These are phyloP conservation scores for Callionymus lyra DNA, from an alignment of 2,113 vertebrate genomes.

Conservation along the genomic window DNA sequence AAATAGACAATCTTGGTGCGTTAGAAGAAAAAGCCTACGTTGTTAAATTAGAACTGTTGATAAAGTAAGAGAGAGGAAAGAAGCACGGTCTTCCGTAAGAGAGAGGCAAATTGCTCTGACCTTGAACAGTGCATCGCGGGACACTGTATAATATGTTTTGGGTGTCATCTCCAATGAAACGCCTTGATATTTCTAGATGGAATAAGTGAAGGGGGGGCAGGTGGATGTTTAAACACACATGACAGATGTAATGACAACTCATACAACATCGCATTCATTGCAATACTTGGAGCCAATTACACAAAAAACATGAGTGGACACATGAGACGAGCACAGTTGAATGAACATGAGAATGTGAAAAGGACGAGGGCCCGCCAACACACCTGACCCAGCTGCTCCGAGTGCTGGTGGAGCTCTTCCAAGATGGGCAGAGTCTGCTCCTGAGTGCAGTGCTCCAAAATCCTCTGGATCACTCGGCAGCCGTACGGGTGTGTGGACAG, in stretches of 20 bases:
- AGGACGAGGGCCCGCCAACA: conserved; percentile 7
- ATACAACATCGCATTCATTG: conserved; percentile 43
- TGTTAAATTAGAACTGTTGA: conserved; percentile 36
- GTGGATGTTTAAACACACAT: conserved; percentile 60
- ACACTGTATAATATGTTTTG: conserved; percentile 76
- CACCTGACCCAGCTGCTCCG: conserved; percentile 93
- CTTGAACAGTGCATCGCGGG: conserved; percentile 75
- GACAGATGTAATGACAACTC: conserved; percentile 55
- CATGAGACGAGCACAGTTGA: conserved; percentile 30
- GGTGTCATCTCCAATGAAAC: conserved; percentile 76
- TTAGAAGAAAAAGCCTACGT: conserved; percentile 29
- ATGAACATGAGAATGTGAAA: conserved; percentile 4
- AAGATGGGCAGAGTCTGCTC: conserved; percentile 90
- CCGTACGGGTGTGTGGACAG: conserved; percentile 94
- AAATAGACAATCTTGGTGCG: conserved; percentile 24
- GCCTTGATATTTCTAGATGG: conserved; percentile 75
- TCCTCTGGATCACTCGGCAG: conserved; percentile 94
- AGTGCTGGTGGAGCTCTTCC: conserved; percentile 91
- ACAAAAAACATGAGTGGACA: conserved; percentile 35
- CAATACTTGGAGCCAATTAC: conserved; percentile 35
- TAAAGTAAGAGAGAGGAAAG: conserved; percentile 7
- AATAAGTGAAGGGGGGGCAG: conserved; percentile 65
- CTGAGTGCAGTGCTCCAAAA: conserved; percentile 91
- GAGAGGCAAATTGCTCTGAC: conserved; percentile 69
- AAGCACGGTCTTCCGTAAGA: conserved; percentile 50